These are phyloP conservation scores for Sarcophaga bullata DNA, from an alignment of 1,140 invertebrate genomes.

Conservation along the genomic window DNA sequence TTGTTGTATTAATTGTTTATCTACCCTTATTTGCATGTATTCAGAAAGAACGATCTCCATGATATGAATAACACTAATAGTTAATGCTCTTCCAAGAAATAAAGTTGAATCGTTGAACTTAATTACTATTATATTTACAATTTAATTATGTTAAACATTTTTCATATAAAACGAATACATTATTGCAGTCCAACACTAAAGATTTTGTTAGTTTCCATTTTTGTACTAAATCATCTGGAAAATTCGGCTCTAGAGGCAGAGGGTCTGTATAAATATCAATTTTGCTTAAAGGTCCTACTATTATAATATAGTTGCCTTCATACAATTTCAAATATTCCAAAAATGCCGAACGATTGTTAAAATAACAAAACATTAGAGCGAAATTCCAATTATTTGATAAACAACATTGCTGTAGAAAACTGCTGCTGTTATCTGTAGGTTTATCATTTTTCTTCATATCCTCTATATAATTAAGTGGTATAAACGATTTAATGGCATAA, in stretches of 20 bases:
- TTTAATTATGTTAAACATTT: constrained; percentile 43
- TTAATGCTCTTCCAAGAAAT: no score
- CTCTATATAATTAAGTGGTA: constrained; percentile 66
- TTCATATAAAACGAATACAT: constrained; percentile 68
- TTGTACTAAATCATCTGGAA: constrained; percentile 52
- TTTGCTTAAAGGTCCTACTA: constrained; percentile 76
- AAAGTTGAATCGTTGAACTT: no score
- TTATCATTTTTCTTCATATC: constrained; percentile 43
- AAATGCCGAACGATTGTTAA: constrained; percentile 76
- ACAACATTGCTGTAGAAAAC: constrained; percentile 57
- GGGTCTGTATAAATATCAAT: constrained; percentile 75
- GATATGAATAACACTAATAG: no score
- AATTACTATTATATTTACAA: no score
- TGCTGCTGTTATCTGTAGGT: no score
- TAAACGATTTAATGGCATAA: constrained; percentile 70
- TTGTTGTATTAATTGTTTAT: background rate
- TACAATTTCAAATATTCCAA: constrained; percentile 73
- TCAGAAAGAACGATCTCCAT: no score
- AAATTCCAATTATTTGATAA: constrained; percentile 56
- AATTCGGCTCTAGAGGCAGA: constrained; percentile 71
- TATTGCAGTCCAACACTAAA: constrained; percentile 65
- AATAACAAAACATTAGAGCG: constrained; percentile 80
- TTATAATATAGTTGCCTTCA: constrained; percentile 71
- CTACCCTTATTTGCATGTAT: no score
- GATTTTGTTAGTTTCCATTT: constrained; percentile 57